A percentile compares a stretch with the other conserved stretches of the same genome.
phyloP scores from a whole-genome alignment of 2,888 invertebrate species.

The Cerceris rybyensis region DNA sequence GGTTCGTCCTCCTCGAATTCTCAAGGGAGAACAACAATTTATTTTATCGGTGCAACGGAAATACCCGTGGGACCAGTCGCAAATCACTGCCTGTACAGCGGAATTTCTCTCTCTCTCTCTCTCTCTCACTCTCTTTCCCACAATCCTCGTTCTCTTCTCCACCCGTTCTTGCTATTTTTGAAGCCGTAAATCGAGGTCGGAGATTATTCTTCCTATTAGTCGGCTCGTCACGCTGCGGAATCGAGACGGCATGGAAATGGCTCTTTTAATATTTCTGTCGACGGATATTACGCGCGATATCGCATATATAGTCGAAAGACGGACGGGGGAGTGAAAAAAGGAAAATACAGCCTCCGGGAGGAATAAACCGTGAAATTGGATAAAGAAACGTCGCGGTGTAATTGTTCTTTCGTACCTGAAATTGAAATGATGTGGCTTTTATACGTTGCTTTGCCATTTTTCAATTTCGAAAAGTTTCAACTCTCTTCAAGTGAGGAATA shows the following conservation, averaged over 20 bases:
- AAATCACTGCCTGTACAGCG: conserved; percentile 52
- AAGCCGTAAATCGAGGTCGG: conserved; percentile 30
- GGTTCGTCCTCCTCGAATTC: conserved; percentile 46
- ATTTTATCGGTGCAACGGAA: conserved; percentile 55
- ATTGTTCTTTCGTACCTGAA: too few relatives aligned
- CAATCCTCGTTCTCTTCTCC: not conserved
- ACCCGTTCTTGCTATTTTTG: conserved; percentile 5
- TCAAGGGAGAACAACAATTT: conserved; percentile 59
- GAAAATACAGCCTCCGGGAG: not conserved
- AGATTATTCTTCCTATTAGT: conserved; percentile 32
- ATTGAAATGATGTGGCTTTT: too few relatives aligned
- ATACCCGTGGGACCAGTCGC: conserved; percentile 51
- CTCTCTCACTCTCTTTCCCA: not conserved
- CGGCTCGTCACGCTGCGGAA: conserved; percentile 17
- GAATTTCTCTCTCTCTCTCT: conserved; percentile 19
- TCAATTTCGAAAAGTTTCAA: too few relatives aligned
- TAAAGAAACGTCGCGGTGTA: too few relatives aligned
- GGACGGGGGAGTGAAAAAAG: not conserved
- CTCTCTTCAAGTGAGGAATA: too few relatives aligned
- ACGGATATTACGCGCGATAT: conserved; percentile 22
- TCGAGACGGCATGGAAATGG: conserved; percentile 26
- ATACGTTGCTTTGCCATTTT: too few relatives aligned
- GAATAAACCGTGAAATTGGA: not conserved
- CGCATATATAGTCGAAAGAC: not conserved
- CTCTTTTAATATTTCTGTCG: conserved; percentile 38